A percentile compares a stretch with the other conserved stretches of the same genome.
phyloP scores from a whole-genome alignment of 2,888 invertebrate species.

The Drosophila atripex region DNA sequence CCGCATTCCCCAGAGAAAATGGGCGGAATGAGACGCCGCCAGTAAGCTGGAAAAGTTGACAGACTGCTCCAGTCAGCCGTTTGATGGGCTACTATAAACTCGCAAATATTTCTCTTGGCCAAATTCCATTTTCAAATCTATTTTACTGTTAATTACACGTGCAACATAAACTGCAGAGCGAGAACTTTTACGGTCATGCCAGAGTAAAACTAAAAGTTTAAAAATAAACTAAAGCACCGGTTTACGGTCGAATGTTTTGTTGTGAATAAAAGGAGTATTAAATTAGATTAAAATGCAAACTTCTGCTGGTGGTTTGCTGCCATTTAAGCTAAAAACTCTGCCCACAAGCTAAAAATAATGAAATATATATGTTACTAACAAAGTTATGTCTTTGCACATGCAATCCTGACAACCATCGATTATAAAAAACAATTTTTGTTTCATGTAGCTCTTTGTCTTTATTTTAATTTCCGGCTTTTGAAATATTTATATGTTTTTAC shows the following conservation, averaged over 20 bases:
- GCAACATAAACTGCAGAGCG: conserved; percentile 28
- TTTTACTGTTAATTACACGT: conserved; percentile 63
- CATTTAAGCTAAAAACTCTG: conserved; percentile 19
- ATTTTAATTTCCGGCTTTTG: conserved; percentile 29
- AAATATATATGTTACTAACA: neutral
- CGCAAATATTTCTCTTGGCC: conserved; percentile 14
- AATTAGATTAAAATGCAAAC: conserved; percentile 37
- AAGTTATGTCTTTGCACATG: conserved; percentile 2
- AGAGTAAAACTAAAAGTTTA: conserved; percentile 27
- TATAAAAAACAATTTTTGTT: conserved; percentile 2
- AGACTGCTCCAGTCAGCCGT: conserved; percentile 7
- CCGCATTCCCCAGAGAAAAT: conserved; percentile 14
- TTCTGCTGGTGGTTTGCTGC: neutral
- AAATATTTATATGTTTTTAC: conserved; percentile 9
- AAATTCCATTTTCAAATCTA: conserved; percentile 51
- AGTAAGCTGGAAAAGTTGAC: conserved; percentile 2
- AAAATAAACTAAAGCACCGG: conserved; percentile 28
- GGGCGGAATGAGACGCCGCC: neutral
- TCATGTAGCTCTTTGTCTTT: neutral
- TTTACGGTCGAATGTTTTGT: conserved; percentile 23
- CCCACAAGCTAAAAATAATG: neutral
- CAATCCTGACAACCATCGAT: neutral
- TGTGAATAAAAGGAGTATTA: conserved; percentile 30
- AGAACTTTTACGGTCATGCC: conserved; percentile 29
- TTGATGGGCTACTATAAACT: conserved; percentile 34